A percentile compares a stretch with the other conserved stretches of the same genome.
Evolutionary conservation across 2,888 invertebrate genomes (phyloP).

Genomic region (Tiliacea aurago): DNA sequence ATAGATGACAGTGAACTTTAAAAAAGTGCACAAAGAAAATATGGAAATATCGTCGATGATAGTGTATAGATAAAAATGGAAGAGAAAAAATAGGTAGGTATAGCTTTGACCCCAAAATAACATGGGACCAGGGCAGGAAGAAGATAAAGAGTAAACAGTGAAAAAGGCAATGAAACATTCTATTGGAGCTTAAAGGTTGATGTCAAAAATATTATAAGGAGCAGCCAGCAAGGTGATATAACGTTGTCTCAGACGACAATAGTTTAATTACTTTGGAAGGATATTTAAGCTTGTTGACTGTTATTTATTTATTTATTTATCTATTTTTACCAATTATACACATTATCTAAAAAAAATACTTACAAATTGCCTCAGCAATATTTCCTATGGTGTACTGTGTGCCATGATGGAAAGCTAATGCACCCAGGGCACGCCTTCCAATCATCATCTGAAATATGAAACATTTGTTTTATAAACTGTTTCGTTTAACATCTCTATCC

Average conservation of each 20-base stretch:
- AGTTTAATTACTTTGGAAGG: too few relatives aligned
- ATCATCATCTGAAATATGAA: constrained; percentile 78
- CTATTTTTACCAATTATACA: too few relatives aligned
- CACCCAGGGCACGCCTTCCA: constrained; percentile 87
- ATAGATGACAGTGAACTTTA: too few relatives aligned
- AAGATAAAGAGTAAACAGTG: neutral
- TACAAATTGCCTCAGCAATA: constrained; percentile 90
- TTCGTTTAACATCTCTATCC: neutral
- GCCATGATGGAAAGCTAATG: constrained; percentile 85
- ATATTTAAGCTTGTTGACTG: neutral
- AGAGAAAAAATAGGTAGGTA: neutral
- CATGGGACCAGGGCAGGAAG: neutral
- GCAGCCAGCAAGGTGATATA: neutral
- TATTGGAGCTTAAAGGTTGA: neutral
- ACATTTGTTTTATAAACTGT: neutral
- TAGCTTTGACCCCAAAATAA: too few relatives aligned
- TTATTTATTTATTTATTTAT: too few relatives aligned
- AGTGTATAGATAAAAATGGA: neutral
- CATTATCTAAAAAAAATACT: constrained; percentile 61
- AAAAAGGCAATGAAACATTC: neutral
- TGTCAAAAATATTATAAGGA: neutral
- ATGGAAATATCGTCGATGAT: too few relatives aligned
- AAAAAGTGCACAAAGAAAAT: too few relatives aligned
- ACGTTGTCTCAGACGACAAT: neutral
- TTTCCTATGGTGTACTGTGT: constrained; percentile 89